Evolutionary conservation across 2,888 invertebrate genomes (phyloP).

Genomic region (Callinectes sapidus): DNA sequence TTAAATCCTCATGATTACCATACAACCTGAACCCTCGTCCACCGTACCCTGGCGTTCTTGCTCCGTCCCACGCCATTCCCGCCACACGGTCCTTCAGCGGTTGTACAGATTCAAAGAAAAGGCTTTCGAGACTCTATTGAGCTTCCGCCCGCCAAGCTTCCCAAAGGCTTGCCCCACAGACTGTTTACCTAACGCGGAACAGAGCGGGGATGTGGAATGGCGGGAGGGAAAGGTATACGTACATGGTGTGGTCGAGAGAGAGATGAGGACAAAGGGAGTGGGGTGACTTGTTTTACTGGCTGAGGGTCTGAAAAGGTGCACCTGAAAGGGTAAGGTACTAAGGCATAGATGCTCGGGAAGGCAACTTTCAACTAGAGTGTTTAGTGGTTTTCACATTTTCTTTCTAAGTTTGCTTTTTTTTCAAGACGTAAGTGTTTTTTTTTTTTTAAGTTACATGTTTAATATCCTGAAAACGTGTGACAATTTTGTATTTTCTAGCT

Average conservation of each 20-base stretch:
- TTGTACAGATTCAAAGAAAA: slow-evolving; percentile 16
- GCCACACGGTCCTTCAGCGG: background rate
- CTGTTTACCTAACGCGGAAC: slow-evolving; percentile 11
- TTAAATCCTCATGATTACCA: background rate
- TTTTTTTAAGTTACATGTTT: background rate
- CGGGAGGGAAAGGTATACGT: slow-evolving; percentile 15
- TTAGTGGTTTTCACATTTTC: background rate
- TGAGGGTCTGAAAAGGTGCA: background rate
- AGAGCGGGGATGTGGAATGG: slow-evolving; percentile 12
- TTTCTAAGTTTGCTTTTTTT: background rate
- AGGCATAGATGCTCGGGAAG: background rate
- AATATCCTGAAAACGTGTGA: background rate
- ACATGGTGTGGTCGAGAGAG: slow-evolving; percentile 3
- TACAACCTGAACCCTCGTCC: background rate
- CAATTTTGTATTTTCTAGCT: background rate
- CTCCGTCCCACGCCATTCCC: background rate
- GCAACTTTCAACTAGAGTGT: background rate
- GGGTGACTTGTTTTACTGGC: slow-evolving; percentile 27
- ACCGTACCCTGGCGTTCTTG: background rate
- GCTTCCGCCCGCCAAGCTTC: background rate
- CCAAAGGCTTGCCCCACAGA: background rate
- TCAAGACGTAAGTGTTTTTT: background rate
- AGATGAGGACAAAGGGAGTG: background rate
- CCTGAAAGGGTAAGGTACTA: background rate
- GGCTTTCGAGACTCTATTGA: slow-evolving; percentile 16